Percentiles rank a stretch among this genome's conserved stretches.
These are phyloP conservation scores for Xanthia icteritia DNA, from an alignment of 2,888 invertebrate genomes.

Conservation along the genomic window DNA sequence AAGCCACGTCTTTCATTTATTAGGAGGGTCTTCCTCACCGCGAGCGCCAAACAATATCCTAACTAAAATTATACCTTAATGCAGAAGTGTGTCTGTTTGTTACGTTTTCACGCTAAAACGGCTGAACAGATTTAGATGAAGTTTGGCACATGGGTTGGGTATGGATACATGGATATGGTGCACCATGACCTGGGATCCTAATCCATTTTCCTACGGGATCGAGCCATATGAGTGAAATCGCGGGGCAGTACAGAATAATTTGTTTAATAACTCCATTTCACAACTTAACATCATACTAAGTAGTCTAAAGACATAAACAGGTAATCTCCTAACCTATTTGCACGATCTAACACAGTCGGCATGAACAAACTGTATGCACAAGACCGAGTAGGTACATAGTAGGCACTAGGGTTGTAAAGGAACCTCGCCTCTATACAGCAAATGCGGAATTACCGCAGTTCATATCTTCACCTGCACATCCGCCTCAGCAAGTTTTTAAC, in stretches of 20 bases:
- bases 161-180: too few species aligned
- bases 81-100: too few species aligned
- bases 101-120: too few species aligned
- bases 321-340: conserved; percentile 33
- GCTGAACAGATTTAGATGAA: too few species aligned
- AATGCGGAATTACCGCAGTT: too few species aligned
- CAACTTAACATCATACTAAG: not conserved
- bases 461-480: too few species aligned
- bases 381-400: conserved; percentile 22
- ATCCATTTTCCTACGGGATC: too few species aligned
- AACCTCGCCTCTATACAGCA: not conserved
- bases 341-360: conserved; percentile 18
- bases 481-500: too few species aligned
- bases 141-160: too few species aligned
- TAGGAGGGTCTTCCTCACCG: not conserved
- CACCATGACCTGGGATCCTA: too few species aligned
- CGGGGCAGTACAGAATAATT: not conserved
- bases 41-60: not conserved
- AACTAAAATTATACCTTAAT: too few species aligned
- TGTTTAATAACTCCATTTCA: not conserved
- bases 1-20: not conserved
- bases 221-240: too few species aligned
- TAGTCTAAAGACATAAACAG: not conserved
- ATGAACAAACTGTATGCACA: conserved; percentile 38
- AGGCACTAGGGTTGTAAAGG: not conserved